A percentile compares a stretch with the other conserved stretches of the same genome.
Conservation (phyloP, 2,888 invertebrate species). For the Nebria brevicollis region DNA sequence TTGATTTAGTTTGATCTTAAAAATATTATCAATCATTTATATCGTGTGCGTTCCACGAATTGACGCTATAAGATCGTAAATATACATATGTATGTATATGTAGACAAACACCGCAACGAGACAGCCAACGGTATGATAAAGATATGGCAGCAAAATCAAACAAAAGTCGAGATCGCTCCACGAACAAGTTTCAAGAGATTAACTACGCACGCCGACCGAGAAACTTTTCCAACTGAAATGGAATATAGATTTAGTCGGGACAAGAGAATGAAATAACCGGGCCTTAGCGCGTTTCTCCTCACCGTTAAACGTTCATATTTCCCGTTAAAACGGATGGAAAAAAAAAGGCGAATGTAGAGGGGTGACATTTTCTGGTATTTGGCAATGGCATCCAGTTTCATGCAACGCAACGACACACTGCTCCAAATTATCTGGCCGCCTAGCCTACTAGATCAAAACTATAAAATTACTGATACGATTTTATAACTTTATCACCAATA, state of each 20-base stretch:
- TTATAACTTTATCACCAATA: background rate
- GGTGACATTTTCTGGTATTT: background rate
- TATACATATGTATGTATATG: background rate
- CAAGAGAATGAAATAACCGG: background rate
- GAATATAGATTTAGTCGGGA: constrained; percentile 23
- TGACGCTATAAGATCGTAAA: background rate
- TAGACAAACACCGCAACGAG: background rate
- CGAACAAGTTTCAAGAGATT: constrained; percentile 29
- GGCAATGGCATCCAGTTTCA: constrained; percentile 12
- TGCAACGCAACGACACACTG: background rate
- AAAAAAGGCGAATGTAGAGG: background rate
- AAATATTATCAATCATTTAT: background rate
- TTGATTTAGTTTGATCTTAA: too few species aligned
- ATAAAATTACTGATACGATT: background rate
- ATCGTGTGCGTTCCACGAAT: background rate
- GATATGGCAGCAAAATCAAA: constrained; percentile 19
- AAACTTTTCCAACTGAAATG: constrained; percentile 32
- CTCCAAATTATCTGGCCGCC: background rate
- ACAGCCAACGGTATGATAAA: background rate
- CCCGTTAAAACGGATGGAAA: constrained; percentile 3
- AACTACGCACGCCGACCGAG: constrained; percentile 11
- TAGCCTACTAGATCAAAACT: background rate
- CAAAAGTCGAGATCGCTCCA: constrained; percentile 11
- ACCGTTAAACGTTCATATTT: constrained; percentile 18
- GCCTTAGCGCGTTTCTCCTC: background rate